Evolutionary conservation across 2,113 vertebrate species (phyloP).

Genomic region (Nothoprocta perdicaria): DNA sequence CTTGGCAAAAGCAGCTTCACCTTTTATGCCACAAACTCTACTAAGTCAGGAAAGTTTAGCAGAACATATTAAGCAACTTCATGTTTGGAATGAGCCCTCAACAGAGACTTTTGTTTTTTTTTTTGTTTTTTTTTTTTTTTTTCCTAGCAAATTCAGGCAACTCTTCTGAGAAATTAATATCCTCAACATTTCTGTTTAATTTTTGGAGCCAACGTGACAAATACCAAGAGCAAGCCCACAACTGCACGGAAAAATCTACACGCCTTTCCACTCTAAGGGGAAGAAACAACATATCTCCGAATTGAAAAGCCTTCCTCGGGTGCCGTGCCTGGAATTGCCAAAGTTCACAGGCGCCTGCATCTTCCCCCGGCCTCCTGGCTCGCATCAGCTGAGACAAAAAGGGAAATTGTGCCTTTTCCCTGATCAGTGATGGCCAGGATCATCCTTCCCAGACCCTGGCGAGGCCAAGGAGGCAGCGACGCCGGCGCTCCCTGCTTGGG

Average conservation of each 20-base stretch:
- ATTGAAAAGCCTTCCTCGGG: neutral
- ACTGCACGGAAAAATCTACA: neutral
- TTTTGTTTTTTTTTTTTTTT: neutral
- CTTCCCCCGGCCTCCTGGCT: neutral
- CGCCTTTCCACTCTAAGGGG: neutral
- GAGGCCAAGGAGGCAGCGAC: neutral
- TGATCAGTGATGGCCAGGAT: rapidly evolving
- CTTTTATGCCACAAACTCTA: neutral
- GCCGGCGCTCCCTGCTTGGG: neutral
- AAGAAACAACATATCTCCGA: neutral
- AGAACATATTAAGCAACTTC: neutral
- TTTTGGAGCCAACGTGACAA: neutral
- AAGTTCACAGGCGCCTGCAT: rapidly evolving
- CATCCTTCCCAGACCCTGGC: rapidly evolving
- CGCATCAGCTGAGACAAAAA: neutral
- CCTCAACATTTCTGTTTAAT: neutral
- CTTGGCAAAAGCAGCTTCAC: neutral
- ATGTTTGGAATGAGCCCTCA: neutral
- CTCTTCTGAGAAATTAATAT: neutral
- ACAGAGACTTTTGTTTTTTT: rapidly evolving
- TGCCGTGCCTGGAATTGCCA: neutral
- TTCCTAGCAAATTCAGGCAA: neutral
- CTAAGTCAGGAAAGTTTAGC: neutral
- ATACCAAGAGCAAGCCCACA: neutral
- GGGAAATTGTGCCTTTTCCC: neutral